Evolutionary conservation across 2,888 invertebrate species (phyloP).

Genomic region (Anoplius nigerrimus): DNA sequence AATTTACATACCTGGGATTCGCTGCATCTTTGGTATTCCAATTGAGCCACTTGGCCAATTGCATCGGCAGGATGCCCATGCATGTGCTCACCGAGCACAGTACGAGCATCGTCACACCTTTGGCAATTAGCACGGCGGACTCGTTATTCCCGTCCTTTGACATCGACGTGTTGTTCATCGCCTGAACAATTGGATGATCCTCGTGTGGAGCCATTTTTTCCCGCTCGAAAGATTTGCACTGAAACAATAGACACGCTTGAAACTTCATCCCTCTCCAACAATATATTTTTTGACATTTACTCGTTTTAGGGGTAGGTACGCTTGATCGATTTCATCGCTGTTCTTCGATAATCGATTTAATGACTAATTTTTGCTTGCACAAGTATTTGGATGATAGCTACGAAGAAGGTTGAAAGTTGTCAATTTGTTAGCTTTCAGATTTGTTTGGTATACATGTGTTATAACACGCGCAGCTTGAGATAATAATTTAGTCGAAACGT

Average conservation of each 20-base stretch:
- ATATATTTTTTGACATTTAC: not conserved
- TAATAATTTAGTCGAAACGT: too few relatives aligned
- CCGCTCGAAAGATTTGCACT: not conserved
- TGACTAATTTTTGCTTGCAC: too few relatives aligned
- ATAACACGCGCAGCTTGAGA: too few relatives aligned
- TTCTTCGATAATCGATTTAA: too few relatives aligned
- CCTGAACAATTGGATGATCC: not conserved
- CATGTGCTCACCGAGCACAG: constrained; percentile 85
- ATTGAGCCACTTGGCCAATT: constrained; percentile 81
- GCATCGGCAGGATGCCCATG: constrained; percentile 85
- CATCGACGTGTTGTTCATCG: too few relatives aligned
- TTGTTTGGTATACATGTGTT: too few relatives aligned
- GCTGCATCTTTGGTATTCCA: constrained; percentile 75
- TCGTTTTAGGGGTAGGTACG: too few relatives aligned
- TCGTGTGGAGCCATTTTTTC: not conserved
- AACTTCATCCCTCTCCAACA: not conserved
- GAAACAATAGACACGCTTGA: not conserved
- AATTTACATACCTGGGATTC: constrained; percentile 63
- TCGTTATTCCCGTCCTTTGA: constrained; percentile 57
- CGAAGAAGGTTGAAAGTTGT: too few relatives aligned
- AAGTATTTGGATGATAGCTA: too few relatives aligned
- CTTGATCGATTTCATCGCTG: too few relatives aligned
- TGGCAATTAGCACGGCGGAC: constrained; percentile 81
- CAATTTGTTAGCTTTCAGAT: too few relatives aligned
- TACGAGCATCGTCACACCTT: constrained; percentile 86